phyloP scores from a whole-genome alignment of 1,140 invertebrate species.

The Dreissena rostriformis region DNA sequence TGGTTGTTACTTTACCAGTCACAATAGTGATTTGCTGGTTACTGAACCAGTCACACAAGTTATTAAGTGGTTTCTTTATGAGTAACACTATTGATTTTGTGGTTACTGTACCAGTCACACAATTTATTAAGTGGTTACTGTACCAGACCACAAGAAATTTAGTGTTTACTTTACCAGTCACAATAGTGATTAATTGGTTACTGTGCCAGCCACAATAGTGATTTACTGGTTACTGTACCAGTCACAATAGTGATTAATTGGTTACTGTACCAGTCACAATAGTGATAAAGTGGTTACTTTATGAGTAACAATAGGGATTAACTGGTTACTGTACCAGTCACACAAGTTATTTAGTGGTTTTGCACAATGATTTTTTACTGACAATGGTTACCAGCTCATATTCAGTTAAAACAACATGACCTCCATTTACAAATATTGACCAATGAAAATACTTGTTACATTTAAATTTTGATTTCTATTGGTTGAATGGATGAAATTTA shows the following conservation, averaged over 20 bases:
- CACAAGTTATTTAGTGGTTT: too few species aligned
- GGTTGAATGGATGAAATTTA: too few species aligned
- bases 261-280: not conserved
- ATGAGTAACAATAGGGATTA: too few species aligned
- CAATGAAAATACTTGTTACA: not conserved
- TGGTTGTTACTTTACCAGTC: not conserved
- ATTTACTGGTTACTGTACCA: not conserved
- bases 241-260: not conserved
- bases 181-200: not conserved
- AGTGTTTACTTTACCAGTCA: not conserved
- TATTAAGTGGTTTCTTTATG: not conserved
- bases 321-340: too few species aligned
- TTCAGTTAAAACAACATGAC: not conserved
- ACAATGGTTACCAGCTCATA: not conserved
- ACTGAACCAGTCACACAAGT: not conserved
- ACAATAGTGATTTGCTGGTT: not conserved
- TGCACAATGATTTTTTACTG: too few species aligned
- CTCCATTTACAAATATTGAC: not conserved
- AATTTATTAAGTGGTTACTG: not conserved
- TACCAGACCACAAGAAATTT: too few species aligned
- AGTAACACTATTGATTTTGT: not conserved
- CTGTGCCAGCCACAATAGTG: not conserved
- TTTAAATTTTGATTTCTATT: too few species aligned
- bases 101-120: not conserved
- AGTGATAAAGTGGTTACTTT: not conserved